Evolutionary conservation across 2,113 vertebrate species (phyloP).

Genomic region (Chauna torquata): DNA sequence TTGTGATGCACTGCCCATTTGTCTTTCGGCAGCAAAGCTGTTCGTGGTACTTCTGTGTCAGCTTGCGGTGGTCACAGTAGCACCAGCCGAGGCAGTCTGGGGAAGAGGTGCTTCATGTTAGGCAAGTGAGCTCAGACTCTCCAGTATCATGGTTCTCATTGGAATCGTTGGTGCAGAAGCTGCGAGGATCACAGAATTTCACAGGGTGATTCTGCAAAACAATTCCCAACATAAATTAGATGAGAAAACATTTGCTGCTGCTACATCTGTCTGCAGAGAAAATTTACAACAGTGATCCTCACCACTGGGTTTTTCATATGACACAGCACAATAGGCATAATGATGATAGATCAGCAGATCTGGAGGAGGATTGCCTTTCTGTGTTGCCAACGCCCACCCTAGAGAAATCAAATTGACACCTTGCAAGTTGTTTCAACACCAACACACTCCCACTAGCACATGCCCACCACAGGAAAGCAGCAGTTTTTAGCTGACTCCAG

Average conservation of each 20-base stretch:
- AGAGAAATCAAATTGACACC: not conserved
- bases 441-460: not conserved
- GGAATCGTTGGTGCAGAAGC: not conserved
- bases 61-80: conserved; percentile 66
- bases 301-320: not conserved
- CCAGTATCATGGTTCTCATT: accelerated
- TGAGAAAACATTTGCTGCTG: not conserved
- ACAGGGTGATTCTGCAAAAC: conserved; percentile 52
- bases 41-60: conserved; percentile 33
- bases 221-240: not conserved
- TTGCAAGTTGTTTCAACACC: conserved; percentile 8
- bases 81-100: conserved; percentile 71
- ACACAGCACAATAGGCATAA: conserved; percentile 35
- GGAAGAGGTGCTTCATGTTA: not conserved
- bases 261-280: not conserved
- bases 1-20: conserved; percentile 71
- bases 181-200: conserved; percentile 20
- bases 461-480: not conserved
- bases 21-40: conserved; percentile 81
- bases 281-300: not conserved
- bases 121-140: not conserved
- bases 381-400: conserved; percentile 34
- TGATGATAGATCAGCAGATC: conserved; percentile 58
- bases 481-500: not conserved
- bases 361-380: conserved; percentile 60